phyloP scores from a whole-genome alignment of 2,113 vertebrate species.

The Motacilla alba region DNA sequence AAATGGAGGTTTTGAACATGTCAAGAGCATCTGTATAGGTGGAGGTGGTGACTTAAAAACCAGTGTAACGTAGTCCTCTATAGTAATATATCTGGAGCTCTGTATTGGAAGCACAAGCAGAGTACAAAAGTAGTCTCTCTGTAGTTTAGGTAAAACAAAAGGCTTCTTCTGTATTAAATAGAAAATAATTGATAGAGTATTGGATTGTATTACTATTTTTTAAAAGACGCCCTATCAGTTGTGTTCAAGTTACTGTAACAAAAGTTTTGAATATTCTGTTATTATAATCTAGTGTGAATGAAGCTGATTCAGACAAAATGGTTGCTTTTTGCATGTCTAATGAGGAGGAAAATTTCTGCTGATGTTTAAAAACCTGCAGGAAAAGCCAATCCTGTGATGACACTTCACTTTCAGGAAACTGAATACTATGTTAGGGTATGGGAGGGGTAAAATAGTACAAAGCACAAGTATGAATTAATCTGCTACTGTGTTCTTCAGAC shows the following conservation, averaged over 20 bases:
- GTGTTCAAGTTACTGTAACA: not conserved
- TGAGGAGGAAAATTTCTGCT: not conserved
- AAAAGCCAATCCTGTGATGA: not conserved
- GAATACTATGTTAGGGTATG: not conserved
- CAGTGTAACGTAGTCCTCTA: not conserved
- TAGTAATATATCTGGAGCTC: not conserved
- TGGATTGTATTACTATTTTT: not conserved
- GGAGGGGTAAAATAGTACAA: not conserved
- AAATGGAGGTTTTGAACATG: not conserved
- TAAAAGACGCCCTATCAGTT: not conserved
- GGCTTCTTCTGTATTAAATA: not conserved
- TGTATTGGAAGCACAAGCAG: not conserved
- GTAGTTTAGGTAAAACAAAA: not conserved
- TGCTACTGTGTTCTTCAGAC: not conserved
- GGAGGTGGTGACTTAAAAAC: not conserved
- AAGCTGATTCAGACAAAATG: not conserved
- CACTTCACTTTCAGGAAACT: not conserved
- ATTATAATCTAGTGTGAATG: not conserved
- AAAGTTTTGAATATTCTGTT: not conserved
- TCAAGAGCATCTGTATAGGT: not conserved
- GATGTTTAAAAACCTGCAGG: not conserved
- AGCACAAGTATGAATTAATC: not conserved
- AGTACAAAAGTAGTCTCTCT: not conserved
- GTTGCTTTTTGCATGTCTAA: not conserved
- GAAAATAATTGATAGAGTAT: not conserved